Conservation (phyloP, 2,888 invertebrate genomes). For the Ectemnius lituratus region DNA sequence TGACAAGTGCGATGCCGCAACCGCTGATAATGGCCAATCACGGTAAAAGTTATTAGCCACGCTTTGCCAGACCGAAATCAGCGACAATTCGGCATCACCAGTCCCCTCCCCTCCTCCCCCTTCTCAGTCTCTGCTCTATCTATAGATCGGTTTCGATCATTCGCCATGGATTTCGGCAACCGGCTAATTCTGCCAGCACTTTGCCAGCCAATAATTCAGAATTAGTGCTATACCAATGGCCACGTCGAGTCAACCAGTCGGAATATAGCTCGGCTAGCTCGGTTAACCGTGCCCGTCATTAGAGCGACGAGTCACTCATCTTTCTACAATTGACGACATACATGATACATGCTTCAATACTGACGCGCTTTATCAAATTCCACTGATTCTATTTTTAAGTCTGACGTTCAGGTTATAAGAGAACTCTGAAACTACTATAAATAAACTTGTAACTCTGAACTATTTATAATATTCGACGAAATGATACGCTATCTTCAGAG, state of each 20-base stretch:
- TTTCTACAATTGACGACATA: too few species aligned
- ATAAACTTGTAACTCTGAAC: too few species aligned
- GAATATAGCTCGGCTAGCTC: slow-evolving; percentile 23
- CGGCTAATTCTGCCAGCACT: slow-evolving; percentile 41
- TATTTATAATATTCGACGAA: too few species aligned
- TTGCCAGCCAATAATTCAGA: slow-evolving; percentile 44
- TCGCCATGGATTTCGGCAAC: slow-evolving; percentile 35
- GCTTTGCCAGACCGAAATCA: slow-evolving; percentile 26
- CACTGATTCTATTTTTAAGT: too few species aligned
- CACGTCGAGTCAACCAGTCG: slow-evolving; percentile 14
- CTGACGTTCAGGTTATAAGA: too few species aligned
- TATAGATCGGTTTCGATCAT: slow-evolving; percentile 36
- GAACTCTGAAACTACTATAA: too few species aligned
- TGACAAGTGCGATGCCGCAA: neutral
- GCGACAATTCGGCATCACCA: slow-evolving; percentile 18
- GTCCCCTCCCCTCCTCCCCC: neutral
- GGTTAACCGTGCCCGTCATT: neutral
- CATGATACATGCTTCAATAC: too few species aligned
- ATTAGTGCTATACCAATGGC: slow-evolving; percentile 38
- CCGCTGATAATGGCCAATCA: slow-evolving; percentile 19
- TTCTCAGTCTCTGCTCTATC: neutral
- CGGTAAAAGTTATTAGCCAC: slow-evolving; percentile 34
- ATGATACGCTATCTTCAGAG: too few species aligned
- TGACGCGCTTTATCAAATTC: too few species aligned
- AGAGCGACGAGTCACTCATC: too few species aligned